Base-by-base conservation (phyloP, 2,797 vertebrate genomes). In the Pelobates cultripes region DNA sequence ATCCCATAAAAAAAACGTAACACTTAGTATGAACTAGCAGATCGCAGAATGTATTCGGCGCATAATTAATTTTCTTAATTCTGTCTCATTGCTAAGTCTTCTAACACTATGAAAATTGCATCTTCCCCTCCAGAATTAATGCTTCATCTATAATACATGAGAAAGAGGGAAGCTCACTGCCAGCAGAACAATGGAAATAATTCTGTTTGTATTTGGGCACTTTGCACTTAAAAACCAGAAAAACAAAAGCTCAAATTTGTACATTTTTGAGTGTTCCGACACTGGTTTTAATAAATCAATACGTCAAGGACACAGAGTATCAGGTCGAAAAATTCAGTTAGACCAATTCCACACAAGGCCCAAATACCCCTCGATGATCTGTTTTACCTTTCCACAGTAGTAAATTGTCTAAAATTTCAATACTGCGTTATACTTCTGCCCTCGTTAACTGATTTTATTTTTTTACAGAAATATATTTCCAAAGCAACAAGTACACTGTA, bases 91-190 rank as follows among this genome's bases (percentile, higher is more conserved):
- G 28, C 28, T 28, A 28, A 28, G 10, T 60, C 14, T 64, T 68
- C 43, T 40, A 15, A 43, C 53, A 15, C 41, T 42, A 43, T 74
- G 61, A 67, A 51, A 45, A 74, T 4, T 47, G 13, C 72, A 69
- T 63, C 64, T 28, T 67, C 69, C 17, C 41, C n/a, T 17, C 53
- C n/a, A 64, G 61, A 64, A 64, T 40, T 7, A 1, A 5, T 75
- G 10, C 9, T 44, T 75, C 67, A 75, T 81, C 63, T 81, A 81
- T 75, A 75, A 75, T 75, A 75, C 57, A 75, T 75, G 67, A 81
- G 67, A n/a, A 57, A 15, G 43, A 41, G 53, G 8, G 51, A 63
- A 4, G 44, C 40, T 43, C 12, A 43, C 73, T 75, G 45, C 15
- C 47, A 53, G 14, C 55, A 53, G 14, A 76, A 70, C 15, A 71